Base-by-base conservation (phyloP, 2,888 invertebrate species). In the Platycheirus albimanus region DNA sequence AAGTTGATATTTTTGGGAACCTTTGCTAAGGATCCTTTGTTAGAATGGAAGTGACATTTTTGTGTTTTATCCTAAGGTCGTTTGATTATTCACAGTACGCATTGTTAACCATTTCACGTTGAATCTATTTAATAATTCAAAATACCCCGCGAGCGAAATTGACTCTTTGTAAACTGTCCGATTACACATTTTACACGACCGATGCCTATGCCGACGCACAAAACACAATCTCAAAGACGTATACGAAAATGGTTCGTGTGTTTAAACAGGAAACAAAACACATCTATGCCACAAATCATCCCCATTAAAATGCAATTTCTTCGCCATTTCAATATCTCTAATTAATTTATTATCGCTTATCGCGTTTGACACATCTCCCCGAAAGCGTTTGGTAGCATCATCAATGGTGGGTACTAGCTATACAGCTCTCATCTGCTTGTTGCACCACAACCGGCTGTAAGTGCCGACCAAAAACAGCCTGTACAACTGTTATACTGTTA, bases 311-410 rank as follows among this genome's bases (percentile, higher is more conserved):
- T 74, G 83, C 83, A 83, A 83, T 83, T 83, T 83, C 83, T 83
- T 83, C 83, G 85, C 86, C 89, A 90, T 89, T 90, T 90, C 90
- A 90, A 90, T 90, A 90, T 89, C 89, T 90, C 90, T 90, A 90
- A 90, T 90, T 90, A 90, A 90, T 90, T 90, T 90, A 90, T 90
- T 89, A 90, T 89, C 89, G 89, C 88, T 90, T 90, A 90, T 90
- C 90, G 88, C 87, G 85, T 85, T 85, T 87, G 87, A 89, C 89
- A 89, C 89, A 90, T 89, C 88, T 87, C 83, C 67, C 78, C 69
- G 11, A 70, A 56, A 77, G 71, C 76, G 61, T 64, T 63, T 45
- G 54, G 52, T 45, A n/a, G 61, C 38, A 10, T 11, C 10, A 10
- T 36, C 10, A 6, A 0, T 24, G 10, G 36, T 36, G 36, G 6